phyloP scores from a whole-genome alignment of 2,888 invertebrate species.

The Lomographa bimaculata region DNA sequence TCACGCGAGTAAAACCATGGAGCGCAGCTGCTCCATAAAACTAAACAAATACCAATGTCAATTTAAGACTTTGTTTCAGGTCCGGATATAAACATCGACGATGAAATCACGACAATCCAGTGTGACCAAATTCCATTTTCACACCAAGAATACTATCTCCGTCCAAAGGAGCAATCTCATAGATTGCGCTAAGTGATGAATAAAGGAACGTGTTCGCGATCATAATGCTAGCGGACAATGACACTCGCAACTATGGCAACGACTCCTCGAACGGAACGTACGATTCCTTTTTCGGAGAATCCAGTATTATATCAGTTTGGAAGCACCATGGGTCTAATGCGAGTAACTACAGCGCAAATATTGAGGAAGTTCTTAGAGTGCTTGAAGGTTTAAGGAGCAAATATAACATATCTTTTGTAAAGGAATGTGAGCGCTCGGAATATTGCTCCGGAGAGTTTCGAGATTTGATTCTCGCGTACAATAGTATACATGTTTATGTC shows the following conservation, averaged over 20 bases:
- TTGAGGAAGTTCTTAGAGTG: slow-evolving; percentile 63
- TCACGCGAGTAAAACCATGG: too few relatives aligned
- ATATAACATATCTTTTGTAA: slow-evolving; percentile 66
- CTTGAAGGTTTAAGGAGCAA: slow-evolving; percentile 63
- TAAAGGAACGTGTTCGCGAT: slow-evolving; percentile 39
- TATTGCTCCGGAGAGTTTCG: slow-evolving; percentile 85
- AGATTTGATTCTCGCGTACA: slow-evolving; percentile 85
- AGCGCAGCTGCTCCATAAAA: too few relatives aligned
- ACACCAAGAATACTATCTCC: slow-evolving; percentile 17
- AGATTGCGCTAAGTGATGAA: slow-evolving; percentile 56
- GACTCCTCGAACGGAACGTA: slow-evolving; percentile 45
- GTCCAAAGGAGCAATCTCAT: slow-evolving; percentile 16
- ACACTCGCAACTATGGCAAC: slow-evolving; percentile 44
- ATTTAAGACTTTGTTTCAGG: too few relatives aligned
- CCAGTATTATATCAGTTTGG: slow-evolving; percentile 59
- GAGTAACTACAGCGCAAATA: slow-evolving; percentile 57
- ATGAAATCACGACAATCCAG: slow-evolving; percentile 22
- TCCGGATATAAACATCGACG: slow-evolving; percentile 17
- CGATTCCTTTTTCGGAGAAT: slow-evolving; percentile 59
- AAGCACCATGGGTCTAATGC: slow-evolving; percentile 53
- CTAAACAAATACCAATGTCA: too few relatives aligned
- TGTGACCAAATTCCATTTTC: slow-evolving; percentile 12
- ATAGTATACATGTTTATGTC: slow-evolving; percentile 91
- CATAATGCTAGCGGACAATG: slow-evolving; percentile 67
- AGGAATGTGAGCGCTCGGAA: slow-evolving; percentile 65